A percentile compares a stretch with the other conserved stretches of the same genome.
Evolutionary conservation across 2,113 vertebrate genomes (phyloP).

Genomic region (Chauna torquata): DNA sequence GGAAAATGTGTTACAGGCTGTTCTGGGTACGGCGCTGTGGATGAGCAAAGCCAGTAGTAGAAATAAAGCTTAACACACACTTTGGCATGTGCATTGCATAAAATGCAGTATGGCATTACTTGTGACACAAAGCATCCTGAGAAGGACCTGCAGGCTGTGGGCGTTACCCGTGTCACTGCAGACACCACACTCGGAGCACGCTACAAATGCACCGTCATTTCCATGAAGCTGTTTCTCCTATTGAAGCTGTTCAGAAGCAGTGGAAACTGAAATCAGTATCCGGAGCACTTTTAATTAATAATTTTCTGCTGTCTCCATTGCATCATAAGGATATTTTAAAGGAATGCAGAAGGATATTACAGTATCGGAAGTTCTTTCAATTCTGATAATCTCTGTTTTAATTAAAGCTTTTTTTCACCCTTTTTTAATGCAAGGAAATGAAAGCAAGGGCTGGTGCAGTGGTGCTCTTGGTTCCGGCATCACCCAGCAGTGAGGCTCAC

Average conservation of each 20-base stretch:
- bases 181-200: accelerated
- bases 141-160: too few relatives aligned
- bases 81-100: accelerated
- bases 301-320: neutral
- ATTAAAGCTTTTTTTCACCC: neutral
- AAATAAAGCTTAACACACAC: accelerated
- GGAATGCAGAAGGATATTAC: neutral
- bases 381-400: neutral
- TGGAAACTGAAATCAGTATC: neutral
- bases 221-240: too few relatives aligned
- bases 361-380: neutral
- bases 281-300: neutral
- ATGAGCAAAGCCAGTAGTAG: neutral
- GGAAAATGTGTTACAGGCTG: neutral
- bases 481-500: accelerated
- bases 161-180: accelerated
- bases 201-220: neutral
- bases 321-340: neutral
- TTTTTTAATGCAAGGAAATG: neutral
- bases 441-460: neutral
- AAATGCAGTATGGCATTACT: accelerated
- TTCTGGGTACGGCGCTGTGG: neutral
- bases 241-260: neutral
- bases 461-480: neutral
- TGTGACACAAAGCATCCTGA: accelerated